phyloP scores from a whole-genome alignment of 2,797 vertebrate species.

The Megaceryle alcyon region DNA sequence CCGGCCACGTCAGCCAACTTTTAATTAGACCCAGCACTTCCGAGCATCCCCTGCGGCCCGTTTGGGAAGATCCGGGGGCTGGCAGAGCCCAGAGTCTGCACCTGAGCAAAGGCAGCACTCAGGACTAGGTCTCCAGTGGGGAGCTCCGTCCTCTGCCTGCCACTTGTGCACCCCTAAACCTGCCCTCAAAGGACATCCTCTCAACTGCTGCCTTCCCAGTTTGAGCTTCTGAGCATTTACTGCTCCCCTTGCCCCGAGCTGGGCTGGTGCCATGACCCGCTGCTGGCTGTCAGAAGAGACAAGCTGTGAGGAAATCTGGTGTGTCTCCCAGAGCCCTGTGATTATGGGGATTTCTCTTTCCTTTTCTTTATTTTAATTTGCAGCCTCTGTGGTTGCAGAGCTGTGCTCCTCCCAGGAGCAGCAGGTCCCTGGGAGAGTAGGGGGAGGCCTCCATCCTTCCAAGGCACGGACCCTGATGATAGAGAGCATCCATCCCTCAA shows the following conservation, averaged over 20 bases:
- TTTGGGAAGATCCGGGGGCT: neutral
- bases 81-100: neutral
- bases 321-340: neutral
- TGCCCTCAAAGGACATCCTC: neutral
- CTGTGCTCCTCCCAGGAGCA: neutral
- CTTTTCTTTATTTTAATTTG: neutral
- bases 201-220: neutral
- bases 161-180: neutral
- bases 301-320: neutral
- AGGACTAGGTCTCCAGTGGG: fast-evolving
- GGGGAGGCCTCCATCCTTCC: neutral
- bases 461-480: fast-evolving
- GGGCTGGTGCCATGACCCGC: neutral
- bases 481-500: neutral
- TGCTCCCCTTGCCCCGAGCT: neutral
- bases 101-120: fast-evolving
- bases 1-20: neutral
- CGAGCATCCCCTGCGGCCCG: neutral
- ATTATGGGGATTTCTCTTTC: neutral
- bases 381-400: neutral
- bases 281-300: neutral
- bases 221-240: neutral
- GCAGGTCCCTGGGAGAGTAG: neutral
- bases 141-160: neutral
- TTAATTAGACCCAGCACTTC: neutral